Percentiles rank a stretch among this genome's conserved stretches.
Evolutionary conservation across 2,797 vertebrate genomes (phyloP).

Genomic region (Rachycentron canadum): DNA sequence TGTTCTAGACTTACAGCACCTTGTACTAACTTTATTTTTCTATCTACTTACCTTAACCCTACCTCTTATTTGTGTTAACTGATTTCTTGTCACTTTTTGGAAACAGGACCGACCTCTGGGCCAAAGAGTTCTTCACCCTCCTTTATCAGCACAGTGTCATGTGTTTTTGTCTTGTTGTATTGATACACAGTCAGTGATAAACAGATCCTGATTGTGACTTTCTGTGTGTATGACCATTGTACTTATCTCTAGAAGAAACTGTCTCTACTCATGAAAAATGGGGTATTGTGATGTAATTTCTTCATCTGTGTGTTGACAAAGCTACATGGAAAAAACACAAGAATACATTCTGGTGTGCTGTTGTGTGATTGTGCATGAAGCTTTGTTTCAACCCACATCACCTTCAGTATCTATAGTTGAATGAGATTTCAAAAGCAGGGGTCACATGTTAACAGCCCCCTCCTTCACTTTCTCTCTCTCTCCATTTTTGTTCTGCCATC

Average conservation of each 20-base stretch:
- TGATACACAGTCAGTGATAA: conserved; percentile 29
- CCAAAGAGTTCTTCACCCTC: conserved; percentile 55
- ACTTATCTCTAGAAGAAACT: conserved; percentile 4
- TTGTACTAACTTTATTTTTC: conserved; percentile 69
- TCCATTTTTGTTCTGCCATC: conserved; percentile 50
- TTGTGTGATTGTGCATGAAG: conserved; percentile 60
- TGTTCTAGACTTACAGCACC: conserved; percentile 46
- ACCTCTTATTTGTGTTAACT: conserved; percentile 48
- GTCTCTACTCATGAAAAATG: conserved; percentile 19
- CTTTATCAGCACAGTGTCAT: conserved; percentile 52
- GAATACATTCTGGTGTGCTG: conserved; percentile 26
- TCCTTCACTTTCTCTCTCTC: conserved; percentile 61
- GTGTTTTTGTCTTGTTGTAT: conserved; percentile 38
- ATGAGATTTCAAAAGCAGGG: conserved; percentile 20
- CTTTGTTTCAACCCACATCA: conserved; percentile 63
- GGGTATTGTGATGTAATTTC: conserved; percentile 26
- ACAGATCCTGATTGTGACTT: conserved; percentile 27
- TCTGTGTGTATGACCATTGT: conserved; percentile 32
- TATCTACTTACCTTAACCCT: conserved; percentile 53
- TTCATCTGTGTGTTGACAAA: conserved; percentile 60
- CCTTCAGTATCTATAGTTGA: conserved; percentile 34
- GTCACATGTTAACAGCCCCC: conserved; percentile 42
- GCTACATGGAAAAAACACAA: conserved; percentile 51
- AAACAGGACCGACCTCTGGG: conserved; percentile 65
- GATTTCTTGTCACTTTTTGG: conserved; percentile 61